These are phyloP conservation scores for Ctenosaura bakeri DNA, from an alignment of 2,797 vertebrate species.

Conservation along the genomic window DNA sequence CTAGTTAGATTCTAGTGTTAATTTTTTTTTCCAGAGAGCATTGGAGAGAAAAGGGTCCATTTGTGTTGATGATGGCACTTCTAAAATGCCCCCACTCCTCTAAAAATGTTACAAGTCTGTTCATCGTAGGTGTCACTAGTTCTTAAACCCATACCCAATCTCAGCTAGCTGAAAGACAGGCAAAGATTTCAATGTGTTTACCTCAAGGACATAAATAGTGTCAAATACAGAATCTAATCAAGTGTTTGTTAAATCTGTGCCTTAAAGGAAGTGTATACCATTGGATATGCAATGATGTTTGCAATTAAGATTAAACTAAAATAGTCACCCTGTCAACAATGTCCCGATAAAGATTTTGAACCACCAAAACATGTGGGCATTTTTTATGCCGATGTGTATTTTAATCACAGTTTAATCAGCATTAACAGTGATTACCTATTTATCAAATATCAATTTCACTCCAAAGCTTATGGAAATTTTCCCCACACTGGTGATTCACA, in stretches of 20 bases:
- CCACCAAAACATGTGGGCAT: conserved; percentile 49
- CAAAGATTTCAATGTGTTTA: conserved; percentile 21
- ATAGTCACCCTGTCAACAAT: conserved; percentile 30
- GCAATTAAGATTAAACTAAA: conserved; percentile 50
- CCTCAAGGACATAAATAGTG: background rate
- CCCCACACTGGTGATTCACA: conserved; percentile 52
- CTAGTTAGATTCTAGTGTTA: background rate
- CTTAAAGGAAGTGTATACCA: conserved; percentile 41
- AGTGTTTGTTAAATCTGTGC: background rate
- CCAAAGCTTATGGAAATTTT: conserved; percentile 78
- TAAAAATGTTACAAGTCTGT: background rate
- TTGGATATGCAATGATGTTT: conserved; percentile 43
- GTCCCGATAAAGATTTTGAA: conserved; percentile 49
- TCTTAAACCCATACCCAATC: background rate
- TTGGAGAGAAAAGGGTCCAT: background rate
- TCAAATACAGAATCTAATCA: background rate
- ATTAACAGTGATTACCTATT: conserved; percentile 68
- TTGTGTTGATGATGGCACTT: background rate
- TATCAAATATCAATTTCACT: conserved; percentile 78
- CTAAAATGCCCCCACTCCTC: background rate
- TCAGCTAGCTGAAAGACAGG: background rate
- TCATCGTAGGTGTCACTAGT: background rate
- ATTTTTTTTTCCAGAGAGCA: background rate
- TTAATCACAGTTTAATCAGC: conserved; percentile 77
- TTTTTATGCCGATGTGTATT: conserved; percentile 62